These are phyloP conservation scores for Furcifer pardalis DNA, from an alignment of 2,797 vertebrate species.

Conservation along the genomic window DNA sequence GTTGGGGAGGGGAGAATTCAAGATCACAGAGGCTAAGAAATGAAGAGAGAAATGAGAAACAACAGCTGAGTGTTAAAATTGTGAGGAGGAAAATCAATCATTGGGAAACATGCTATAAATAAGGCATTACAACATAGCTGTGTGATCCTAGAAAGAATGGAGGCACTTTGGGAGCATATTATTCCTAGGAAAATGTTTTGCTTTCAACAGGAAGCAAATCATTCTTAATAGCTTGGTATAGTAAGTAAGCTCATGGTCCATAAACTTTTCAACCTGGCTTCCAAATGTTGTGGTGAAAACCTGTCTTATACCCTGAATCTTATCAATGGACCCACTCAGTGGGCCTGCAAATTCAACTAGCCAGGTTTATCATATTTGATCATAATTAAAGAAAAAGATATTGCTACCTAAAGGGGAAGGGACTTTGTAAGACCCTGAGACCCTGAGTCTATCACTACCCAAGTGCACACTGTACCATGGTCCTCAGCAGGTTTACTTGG, in stretches of 20 bases:
- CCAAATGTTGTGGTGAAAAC: not conserved
- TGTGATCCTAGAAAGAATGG: slow-evolving; percentile 7
- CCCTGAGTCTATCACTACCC: not conserved
- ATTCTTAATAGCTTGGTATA: slow-evolving; percentile 50
- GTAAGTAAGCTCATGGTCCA: slow-evolving; percentile 10
- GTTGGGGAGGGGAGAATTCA: slow-evolving; percentile 48
- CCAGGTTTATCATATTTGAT: not conserved
- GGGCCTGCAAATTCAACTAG: not conserved
- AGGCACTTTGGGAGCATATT: not conserved
- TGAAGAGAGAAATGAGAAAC: slow-evolving; percentile 62
- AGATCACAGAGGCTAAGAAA: slow-evolving; percentile 19
- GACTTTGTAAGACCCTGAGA: not conserved
- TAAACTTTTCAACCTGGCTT: not conserved
- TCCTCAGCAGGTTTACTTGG: not conserved
- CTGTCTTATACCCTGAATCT: not conserved
- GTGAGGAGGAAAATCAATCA: slow-evolving; percentile 59
- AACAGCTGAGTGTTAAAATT: slow-evolving; percentile 56
- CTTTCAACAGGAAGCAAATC: slow-evolving; percentile 62
- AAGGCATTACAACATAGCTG: slow-evolving; percentile 42
- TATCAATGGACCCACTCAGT: not conserved
- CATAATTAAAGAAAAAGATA: not conserved
- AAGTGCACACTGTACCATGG: not conserved
- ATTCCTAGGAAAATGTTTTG: slow-evolving; percentile 11
- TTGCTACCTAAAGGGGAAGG: not conserved
- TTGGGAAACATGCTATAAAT: slow-evolving; percentile 56